Base-by-base conservation (phyloP, 2,888 invertebrate genomes). In the Machimus atricapillus region DNA sequence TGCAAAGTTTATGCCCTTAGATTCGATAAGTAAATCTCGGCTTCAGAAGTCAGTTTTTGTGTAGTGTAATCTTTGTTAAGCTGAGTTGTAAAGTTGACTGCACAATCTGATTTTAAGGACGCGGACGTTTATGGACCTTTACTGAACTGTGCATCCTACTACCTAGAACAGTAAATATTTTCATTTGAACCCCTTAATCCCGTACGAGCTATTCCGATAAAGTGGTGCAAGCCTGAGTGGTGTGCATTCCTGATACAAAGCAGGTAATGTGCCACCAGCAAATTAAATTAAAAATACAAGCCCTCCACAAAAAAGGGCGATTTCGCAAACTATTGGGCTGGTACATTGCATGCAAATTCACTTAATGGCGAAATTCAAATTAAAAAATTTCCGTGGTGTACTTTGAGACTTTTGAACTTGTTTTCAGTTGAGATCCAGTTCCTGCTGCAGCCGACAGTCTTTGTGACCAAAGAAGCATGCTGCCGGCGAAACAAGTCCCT, bases 381-480 rank as follows among this genome's bases (percentile, higher is more conserved):
- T 86, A 86, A 82, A 78, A 86, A 86, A 76, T 87, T 83, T 34
- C 43, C 52, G 52, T 4, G 58, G 43, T 52, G n/a, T 81, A 79
- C 74, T 87, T 87, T 87, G 85, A 87, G 79, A 81, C 81, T 81
- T 81, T 81, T 81, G 52, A 81, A 81, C 81, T 81, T 52, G 81
- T 16, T 81, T 52, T 19, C 23, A 46, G 81, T 0, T 16, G 81
- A 81, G 81, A 56, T 81, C 31, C 81, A 16, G 81, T 81, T 52
- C 56, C 56, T 56, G 56, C 27, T 81, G 73, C 40, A 82, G 86
- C 66, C 76, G 82, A 73, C 82, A 82, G 87, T 86, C 86, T 82
- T 87, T 87, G 87, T 87, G 86, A 87, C 87, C 87, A 82, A 82
- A 87, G 87, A 85, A 86, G 79, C 87, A 86, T 86, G 86, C 86